Evolutionary conservation across 2,888 invertebrate genomes (phyloP), one percentile per base, ranked within the genome.

Genomic region (Latrodectus hesperus): DNA sequence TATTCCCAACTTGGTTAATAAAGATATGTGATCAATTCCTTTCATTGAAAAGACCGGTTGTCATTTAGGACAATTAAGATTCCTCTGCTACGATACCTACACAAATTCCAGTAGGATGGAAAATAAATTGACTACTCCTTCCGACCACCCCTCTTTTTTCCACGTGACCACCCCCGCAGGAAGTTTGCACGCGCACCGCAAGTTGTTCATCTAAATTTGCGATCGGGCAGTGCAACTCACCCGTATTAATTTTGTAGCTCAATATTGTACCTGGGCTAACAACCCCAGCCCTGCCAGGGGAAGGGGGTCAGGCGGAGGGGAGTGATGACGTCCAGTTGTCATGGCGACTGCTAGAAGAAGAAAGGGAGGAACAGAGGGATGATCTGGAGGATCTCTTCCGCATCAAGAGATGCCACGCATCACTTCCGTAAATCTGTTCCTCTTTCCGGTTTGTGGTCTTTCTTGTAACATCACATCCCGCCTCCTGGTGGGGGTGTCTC

Each of bases 401-500:
- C 84, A 64, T 77, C 77, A 52, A 64, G 67, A 64, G 77, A 65
- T 65, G 77, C 53, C 67, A 77, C 71, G 77, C 77, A 84, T 84
- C 84, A 65, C 77, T 78, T 84, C 84, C 84, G 72, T 65, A 82
- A 84, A 84, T 84, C 77, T 84, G 84, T 84, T 75, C 55, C 67
- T 55, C 65, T 73, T 84, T 78, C 84, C 72, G 78, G 77, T 65
- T 72, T 73, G 78, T 73, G 76, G 72, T 71, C 38, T 70, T 65
- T 26, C 77, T 65, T 16, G 55, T 22, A 52, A 26, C 26, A 53
- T 75, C n/a, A 22, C 78, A 26, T 22, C 17, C 49, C 60, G 52
- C 64, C 51, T 17, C 71, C 26, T 70, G 52, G 1, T 22, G 22
- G 22, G 22, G 22, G 22, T 22, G 22, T 22, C 22, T 22, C 16